A percentile compares a stretch with the other conserved stretches of the same genome.
Evolutionary conservation across 2,888 invertebrate species (phyloP).

Genomic region (Mythimna impura): DNA sequence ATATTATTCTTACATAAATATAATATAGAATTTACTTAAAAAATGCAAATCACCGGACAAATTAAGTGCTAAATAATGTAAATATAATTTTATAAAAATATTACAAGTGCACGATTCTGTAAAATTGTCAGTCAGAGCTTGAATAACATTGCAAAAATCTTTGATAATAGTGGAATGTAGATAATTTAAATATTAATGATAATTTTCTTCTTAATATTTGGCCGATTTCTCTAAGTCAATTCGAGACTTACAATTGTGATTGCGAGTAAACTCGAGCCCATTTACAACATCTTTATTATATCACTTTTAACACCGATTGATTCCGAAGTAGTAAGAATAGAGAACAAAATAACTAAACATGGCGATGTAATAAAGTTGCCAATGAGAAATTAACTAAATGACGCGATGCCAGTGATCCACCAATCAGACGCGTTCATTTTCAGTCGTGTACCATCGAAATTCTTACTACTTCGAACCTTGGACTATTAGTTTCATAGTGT

Average conservation of each 20-base stretch:
- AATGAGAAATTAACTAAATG: slow-evolving; percentile 15
- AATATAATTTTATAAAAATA: slow-evolving; percentile 47
- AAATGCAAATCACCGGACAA: slow-evolving; percentile 34
- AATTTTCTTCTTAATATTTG: not conserved
- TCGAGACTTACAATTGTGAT: slow-evolving; percentile 17
- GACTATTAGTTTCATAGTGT: slow-evolving; percentile 11
- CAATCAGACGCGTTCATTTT: slow-evolving; percentile 2
- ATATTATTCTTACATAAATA: slow-evolving; percentile 29
- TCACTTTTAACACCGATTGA: slow-evolving; percentile 1
- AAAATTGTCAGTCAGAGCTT: slow-evolving; percentile 1
- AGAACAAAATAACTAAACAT: not conserved
- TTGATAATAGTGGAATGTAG: slow-evolving; percentile 30
- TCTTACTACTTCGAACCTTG: slow-evolving; percentile 13
- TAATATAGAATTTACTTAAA: slow-evolving; percentile 25
- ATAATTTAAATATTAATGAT: slow-evolving; percentile 5
- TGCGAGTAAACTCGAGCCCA: slow-evolving; percentile 25
- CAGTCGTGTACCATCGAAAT: not conserved
- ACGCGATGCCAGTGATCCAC: not conserved
- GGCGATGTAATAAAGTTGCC: not conserved
- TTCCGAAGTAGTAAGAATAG: slow-evolving; percentile 27
- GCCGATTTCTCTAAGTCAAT: not conserved
- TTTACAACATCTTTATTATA: slow-evolving; percentile 8
- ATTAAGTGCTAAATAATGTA: slow-evolving; percentile 43
- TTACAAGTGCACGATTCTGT: slow-evolving; percentile 18
- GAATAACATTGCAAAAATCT: slow-evolving; percentile 8